phyloP scores from a whole-genome alignment of 2,888 invertebrate genomes.

The Tetranychus piercei region DNA sequence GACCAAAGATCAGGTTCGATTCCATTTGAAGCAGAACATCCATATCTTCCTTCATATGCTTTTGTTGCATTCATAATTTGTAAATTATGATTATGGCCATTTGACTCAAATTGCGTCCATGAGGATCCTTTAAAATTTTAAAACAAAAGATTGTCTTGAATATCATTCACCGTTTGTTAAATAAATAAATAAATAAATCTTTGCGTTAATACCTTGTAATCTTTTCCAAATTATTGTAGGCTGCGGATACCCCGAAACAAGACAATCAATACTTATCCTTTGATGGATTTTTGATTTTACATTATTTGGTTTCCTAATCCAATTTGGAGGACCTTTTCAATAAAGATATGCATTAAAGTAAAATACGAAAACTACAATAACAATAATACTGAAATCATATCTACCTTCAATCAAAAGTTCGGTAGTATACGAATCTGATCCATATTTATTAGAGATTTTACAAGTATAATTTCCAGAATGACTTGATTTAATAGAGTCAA shows the following conservation, averaged over 20 bases:
- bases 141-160: background rate
- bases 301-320: background rate
- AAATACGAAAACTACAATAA: background rate
- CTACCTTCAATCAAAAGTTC: background rate
- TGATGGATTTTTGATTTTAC: background rate
- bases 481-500: constrained; percentile 23
- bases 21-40: background rate
- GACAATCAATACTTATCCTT: background rate
- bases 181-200: no score
- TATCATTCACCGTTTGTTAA: background rate
- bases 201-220: background rate
- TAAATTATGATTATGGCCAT: background rate
- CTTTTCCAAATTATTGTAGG: background rate
- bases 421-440: background rate
- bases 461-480: constrained; percentile 28
- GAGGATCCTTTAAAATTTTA: background rate
- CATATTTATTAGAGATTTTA: constrained; percentile 17
- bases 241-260: background rate
- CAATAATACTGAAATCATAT: background rate
- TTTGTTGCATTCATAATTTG: background rate
- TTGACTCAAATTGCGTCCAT: background rate
- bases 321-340: background rate
- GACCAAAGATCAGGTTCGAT: background rate
- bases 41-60: background rate
- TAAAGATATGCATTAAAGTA: background rate